These are phyloP conservation scores for Antheraea mylitta DNA, from an alignment of 1,140 invertebrate species.

Conservation along the genomic window DNA sequence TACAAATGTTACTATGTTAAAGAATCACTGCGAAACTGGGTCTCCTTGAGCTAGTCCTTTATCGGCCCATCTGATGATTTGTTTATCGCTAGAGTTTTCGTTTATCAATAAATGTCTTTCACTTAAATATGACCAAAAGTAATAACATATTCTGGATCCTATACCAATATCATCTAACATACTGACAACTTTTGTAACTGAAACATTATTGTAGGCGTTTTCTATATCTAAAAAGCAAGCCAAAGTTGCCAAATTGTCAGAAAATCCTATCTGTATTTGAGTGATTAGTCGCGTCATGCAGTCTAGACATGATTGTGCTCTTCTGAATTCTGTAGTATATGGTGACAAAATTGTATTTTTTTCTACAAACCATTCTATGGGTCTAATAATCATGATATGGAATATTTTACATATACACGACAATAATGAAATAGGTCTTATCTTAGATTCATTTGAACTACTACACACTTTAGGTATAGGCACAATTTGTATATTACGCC, in stretches of 20 bases:
- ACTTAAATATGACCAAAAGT: slow-evolving; percentile 15
- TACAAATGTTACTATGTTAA: slow-evolving; percentile 8
- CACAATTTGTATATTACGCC: no score
- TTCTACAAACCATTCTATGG: no score
- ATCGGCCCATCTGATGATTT: not conserved
- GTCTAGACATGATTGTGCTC: no score
- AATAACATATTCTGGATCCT: slow-evolving; percentile 9
- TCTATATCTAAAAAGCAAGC: slow-evolving; percentile 20
- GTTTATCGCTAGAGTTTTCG: not conserved
- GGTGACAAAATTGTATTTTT: no score
- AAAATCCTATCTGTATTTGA: slow-evolving; percentile 12
- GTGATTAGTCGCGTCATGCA: not conserved
- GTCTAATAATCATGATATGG: no score
- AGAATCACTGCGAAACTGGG: not conserved
- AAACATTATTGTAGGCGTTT: slow-evolving; percentile 19
- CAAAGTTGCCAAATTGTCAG: slow-evolving; percentile 9
- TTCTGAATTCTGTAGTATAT: no score
- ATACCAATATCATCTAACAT: slow-evolving; percentile 12
- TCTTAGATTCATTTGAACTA: no score
- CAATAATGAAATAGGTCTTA: no score
- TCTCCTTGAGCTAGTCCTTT: slow-evolving; percentile 6
- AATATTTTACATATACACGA: no score
- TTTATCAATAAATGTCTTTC: slow-evolving; percentile 2
- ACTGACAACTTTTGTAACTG: slow-evolving; percentile 3
- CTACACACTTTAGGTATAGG: no score